Evolutionary conservation across 1,140 invertebrate genomes (phyloP), one percentile per base, ranked within the genome.

Genomic region (Drosophila sturtevanti): DNA sequence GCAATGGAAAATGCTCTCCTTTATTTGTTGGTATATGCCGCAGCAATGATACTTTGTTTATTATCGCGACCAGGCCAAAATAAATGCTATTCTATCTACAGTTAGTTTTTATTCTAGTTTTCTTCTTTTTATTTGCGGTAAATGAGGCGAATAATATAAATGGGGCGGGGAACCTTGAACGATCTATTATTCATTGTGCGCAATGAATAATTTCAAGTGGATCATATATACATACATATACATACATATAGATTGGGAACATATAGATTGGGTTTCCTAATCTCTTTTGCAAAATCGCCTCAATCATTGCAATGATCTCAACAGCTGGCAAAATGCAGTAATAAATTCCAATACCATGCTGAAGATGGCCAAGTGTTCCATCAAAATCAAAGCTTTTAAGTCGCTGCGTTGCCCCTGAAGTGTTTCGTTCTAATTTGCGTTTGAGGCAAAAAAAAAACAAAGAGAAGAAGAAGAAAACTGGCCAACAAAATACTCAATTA

Each of bases 341-440:
- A 85, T 77, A 66, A 80, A 80, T 85, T 68, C 63, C 63, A 31
- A 48, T 48, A 48, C 10, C 41, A 48, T 21, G 41, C 31, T 16
- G 21, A 41, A 21, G 34, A 58, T 34, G 27, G 7, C 73, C 81
- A 81, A 86, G 82, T 87, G 82, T 79, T 87, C 82, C 81, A 81
- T 86, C 81, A 87, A 69, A 87, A 74, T 87, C 68, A 87, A 87
- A 79, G 82, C 82, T 89, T 87, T 87, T 89, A 89, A 87, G 82
- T 66, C 84, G 66, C 68, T 22, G 61, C 84, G 66, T 65, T 22
- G 61, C 10, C 68, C 60, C 76, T 87, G 82, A 87, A 87, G 82
- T 87, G 84, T 72, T 77, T 78, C 37, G 79, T 63, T 87, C 82
- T 87, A 87, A 87, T 87, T 87, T 87, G 71, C 72, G 62, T 74